Evolutionary conservation across 2,888 invertebrate genomes (phyloP).

Genomic region (Branchellion lobata): DNA sequence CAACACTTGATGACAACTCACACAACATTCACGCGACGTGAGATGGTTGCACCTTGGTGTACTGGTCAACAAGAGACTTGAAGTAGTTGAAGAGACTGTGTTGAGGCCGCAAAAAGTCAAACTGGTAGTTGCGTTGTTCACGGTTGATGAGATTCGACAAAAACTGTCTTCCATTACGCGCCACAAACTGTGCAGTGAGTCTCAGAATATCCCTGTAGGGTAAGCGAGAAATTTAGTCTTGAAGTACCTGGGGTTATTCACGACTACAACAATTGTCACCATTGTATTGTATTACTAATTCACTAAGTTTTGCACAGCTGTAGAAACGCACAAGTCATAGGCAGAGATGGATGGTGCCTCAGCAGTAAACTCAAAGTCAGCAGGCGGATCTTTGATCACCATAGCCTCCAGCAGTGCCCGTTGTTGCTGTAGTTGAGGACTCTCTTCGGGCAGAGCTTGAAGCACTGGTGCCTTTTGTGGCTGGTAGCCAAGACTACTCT

Average conservation of each 20-base stretch:
- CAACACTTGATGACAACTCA: too few species aligned
- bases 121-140: conserved; percentile 95
- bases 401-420: conserved; percentile 56
- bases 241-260: too few species aligned
- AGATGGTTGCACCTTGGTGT: conserved; percentile 93
- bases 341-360: conserved; percentile 98
- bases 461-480: conserved; percentile 32
- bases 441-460: not conserved
- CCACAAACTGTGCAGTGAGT: conserved; percentile 96
- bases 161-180: conserved; percentile 95
- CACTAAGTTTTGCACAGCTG: not conserved
- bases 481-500: conserved; percentile 29
- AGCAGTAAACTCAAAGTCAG: conserved; percentile 67
- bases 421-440: conserved; percentile 28
- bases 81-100: conserved; percentile 98
- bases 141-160: conserved; percentile 96
- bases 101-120: conserved; percentile 96
- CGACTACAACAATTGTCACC: not conserved
- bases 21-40: too few species aligned
- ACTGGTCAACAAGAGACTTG: conserved; percentile 94
- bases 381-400: conserved; percentile 62
- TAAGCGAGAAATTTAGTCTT: too few species aligned
- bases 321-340: conserved; percentile 74
- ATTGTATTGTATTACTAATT: not conserved
- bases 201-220: conserved; percentile 86